Evolutionary conservation across 2,113 vertebrate genomes (phyloP), one percentile per base, ranked within the genome.

Genomic region (Thalassarche chlororhynchos): DNA sequence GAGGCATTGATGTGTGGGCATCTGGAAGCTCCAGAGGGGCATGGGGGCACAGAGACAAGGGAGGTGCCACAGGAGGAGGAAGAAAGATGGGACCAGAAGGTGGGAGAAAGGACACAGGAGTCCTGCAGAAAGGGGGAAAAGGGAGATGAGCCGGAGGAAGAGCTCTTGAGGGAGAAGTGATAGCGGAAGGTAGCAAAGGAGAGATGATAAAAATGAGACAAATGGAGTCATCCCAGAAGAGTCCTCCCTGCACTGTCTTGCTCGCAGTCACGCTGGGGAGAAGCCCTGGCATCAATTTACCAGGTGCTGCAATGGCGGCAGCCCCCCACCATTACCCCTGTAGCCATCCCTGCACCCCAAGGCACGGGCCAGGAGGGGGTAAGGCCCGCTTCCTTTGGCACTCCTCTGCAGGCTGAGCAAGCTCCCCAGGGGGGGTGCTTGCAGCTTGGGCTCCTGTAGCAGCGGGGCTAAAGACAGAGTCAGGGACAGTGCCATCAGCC

Each of bases 381-480:
- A 47, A 92, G 19, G 23, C 19, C 57, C 46, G 8, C 36, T 61
- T 71, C 49, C 32, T 40, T 79, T 71, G 38, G 17, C 21, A 7
- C 8, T 46, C 10, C 29, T 75, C 66, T 61, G 40, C 5, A 16
- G 72, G 62, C 57, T 80, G 51, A 71, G 17, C 61, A 60, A 77
- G 12, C 36, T 76, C 38, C 75, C 23, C 2, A 6, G 42, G 36
- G 47, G 23, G 12, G 10, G 14, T 42, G 19, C 81, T 34, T 24
- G 23, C 28, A 61, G 10, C 47, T 14, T 6, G 9, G 21, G 51
- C 51, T 79, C 44, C 92, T n/a, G 14, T 74, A 89, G 89, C 80
- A 87, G 64, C 31, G 47, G 88, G 69, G 89, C 89, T 98, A 95
- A 97, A 98, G 97, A 94, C 95, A 97, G 93, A 90, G 78, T 91